Evolutionary conservation across 2,113 vertebrate genomes (phyloP), one percentile per base, ranked within the genome.

Genomic region (Tyto alba): DNA sequence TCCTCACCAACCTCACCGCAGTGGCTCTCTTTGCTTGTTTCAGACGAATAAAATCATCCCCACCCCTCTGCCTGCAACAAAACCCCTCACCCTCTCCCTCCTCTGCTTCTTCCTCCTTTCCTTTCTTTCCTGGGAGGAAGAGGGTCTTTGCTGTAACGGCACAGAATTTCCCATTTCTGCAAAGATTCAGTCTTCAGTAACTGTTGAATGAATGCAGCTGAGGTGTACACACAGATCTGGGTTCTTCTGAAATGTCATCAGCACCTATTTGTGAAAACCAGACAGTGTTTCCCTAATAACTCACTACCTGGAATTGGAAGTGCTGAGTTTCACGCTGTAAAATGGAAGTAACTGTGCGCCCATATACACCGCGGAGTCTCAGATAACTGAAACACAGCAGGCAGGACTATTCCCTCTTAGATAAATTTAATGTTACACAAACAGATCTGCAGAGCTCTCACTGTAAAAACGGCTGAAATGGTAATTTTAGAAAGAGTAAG

Each of bases 1-100:
- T 1, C 26, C 17, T 14, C 11, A 2, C 30, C 6, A 27, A 13
- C 29, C 43, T 21, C 2, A 1, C 25, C 1, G 6, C 11, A 6
- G 26, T 4, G 13, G 19, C 45, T 20, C 45, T 47, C 45, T 20
- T 47, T 22, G 4, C 34, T 9, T 20, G 6, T n/a, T 30, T 52
- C 47, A 8, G 9, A 27, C 1, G 0, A 25, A 20, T 5, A 55
- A 36, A 52, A 29, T 4, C 81, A 40, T 6, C 17, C 63, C 56
- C n/a, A 3, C n/a, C 15, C 25, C 48, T 23, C 73, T 16, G 25
- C 0, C 38, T 64, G 36, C 62, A 63, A 18, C 17, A n/a, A 22
- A n/a, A 55, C 43, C 59, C 30, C 40, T 36, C 40, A 23, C 7
- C 43, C n/a, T 36, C 26, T 15, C 13, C 53, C 62, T 43, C 69